Conservation (phyloP, 2,797 vertebrate genomes). For the Halcyon smyrnensis region DNA sequence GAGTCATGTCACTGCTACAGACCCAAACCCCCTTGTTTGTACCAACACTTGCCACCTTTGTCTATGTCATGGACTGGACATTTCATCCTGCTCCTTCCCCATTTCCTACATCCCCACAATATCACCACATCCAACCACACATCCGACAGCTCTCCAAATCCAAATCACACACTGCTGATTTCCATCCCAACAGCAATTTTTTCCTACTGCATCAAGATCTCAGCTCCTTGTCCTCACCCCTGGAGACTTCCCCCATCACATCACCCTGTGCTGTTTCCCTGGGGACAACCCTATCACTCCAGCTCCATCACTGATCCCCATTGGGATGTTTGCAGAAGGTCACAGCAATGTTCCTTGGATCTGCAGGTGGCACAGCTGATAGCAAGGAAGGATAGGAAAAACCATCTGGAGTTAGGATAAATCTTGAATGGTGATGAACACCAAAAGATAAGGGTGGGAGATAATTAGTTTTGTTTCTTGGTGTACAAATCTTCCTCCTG, state of each 20-base stretch:
- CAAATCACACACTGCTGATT: not conserved
- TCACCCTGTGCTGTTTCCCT: accelerated
- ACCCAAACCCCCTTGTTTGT: not conserved
- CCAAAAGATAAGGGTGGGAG: not conserved
- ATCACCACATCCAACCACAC: not conserved
- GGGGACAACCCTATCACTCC: accelerated
- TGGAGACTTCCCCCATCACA: not conserved
- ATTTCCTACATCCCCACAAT: not conserved
- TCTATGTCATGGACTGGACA: not conserved
- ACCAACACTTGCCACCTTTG: not conserved
- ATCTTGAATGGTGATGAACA: not conserved
- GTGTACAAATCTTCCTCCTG: not conserved
- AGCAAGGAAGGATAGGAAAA: not conserved
- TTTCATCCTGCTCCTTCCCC: not conserved
- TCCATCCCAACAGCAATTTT: not conserved
- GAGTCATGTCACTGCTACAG: not conserved
- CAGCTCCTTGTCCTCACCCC: not conserved
- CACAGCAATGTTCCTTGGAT: not conserved
- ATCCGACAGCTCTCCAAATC: not conserved
- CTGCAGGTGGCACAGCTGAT: not conserved
- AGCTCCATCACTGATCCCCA: not conserved
- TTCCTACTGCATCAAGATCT: not conserved
- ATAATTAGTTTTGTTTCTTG: not conserved
- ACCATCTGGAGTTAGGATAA: not conserved
- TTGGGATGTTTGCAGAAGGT: not conserved